Percentiles rank a stretch among this genome's conserved stretches.
phyloP scores from a whole-genome alignment of 35 echinoderm and acorn worm genomes.

The Chiridota heheva region DNA sequence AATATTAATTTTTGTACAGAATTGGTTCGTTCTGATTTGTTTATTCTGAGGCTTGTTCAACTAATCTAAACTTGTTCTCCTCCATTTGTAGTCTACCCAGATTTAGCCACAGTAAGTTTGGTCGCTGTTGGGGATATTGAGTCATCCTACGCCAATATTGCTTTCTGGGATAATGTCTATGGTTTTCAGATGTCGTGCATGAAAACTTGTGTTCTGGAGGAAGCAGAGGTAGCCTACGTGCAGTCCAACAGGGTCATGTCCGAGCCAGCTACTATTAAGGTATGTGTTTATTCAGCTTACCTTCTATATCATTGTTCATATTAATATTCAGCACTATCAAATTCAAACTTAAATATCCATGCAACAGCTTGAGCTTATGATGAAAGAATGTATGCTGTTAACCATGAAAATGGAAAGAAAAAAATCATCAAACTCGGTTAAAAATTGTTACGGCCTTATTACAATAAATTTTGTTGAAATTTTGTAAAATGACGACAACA shows the following conservation, averaged over 20 bases:
- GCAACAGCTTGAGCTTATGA: no score
- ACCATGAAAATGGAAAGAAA: no score
- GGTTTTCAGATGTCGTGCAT: constrained; percentile 99
- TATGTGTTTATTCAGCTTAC: no score
- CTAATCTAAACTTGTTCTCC: not conserved
- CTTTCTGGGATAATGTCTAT: constrained; percentile 96
- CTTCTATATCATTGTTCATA: not conserved
- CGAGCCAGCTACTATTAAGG: constrained; percentile 73
- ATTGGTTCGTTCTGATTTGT: not conserved
- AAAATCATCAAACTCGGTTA: no score
- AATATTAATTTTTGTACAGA: no score
- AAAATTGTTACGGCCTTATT: no score
- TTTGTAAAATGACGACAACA: no score
- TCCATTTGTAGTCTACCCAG: constrained; percentile 81
- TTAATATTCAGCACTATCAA: not conserved
- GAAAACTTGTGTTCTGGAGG: constrained; percentile 88
- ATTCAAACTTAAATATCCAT: not conserved
- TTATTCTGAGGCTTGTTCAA: not conserved
- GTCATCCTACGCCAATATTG: constrained; percentile 49
- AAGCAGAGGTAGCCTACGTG: constrained; percentile 66
- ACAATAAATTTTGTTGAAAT: no score
- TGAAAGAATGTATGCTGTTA: no score
- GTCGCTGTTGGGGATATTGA: constrained; percentile 80
- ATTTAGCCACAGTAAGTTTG: constrained; percentile 78
- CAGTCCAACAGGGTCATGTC: constrained; percentile 76